phyloP scores from a whole-genome alignment of 2,797 vertebrate genomes.

The Anguilla pacifica region DNA sequence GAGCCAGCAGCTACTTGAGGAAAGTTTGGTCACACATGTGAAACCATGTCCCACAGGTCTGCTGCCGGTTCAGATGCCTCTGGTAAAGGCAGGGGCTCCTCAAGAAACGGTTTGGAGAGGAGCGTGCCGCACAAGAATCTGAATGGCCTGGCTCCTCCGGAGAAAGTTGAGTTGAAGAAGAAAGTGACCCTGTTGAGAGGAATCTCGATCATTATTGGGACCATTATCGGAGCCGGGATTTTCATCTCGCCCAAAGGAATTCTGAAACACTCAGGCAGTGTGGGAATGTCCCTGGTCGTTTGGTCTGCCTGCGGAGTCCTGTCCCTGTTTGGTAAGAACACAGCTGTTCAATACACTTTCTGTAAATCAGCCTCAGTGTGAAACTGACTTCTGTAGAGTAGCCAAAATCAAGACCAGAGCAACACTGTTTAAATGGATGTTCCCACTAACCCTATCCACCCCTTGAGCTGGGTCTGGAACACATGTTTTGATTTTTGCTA shows the following conservation, averaged over 20 bases:
- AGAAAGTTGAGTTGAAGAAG: conserved; percentile 83
- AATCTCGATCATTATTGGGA: conserved; percentile 91
- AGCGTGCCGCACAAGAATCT: conserved; percentile 52
- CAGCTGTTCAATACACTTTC: not conserved
- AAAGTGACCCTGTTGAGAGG: conserved; percentile 92
- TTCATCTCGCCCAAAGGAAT: conserved; percentile 97
- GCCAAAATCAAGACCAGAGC: not conserved
- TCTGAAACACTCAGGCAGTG: conserved; percentile 85
- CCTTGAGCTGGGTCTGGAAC: not conserved
- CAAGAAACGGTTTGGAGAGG: conserved; percentile 52
- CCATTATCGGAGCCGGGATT: conserved; percentile 94
- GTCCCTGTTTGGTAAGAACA: conserved; percentile 92
- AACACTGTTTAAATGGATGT: not conserved
- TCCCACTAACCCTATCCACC: no score
- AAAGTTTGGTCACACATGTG: conserved; percentile 17
- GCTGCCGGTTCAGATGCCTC: conserved; percentile 45
- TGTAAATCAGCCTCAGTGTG: not conserved
- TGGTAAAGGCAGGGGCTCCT: conserved; percentile 57
- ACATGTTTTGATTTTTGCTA: not conserved
- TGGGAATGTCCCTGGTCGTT: conserved; percentile 89
- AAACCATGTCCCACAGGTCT: conserved; percentile 76
- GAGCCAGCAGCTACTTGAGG: not conserved
- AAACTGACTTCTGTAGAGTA: not conserved
- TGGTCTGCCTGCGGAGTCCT: conserved; percentile 90
- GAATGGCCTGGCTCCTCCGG: conserved; percentile 41